Conservation (phyloP, 2,888 invertebrate genomes). For the Dryobota labecula region DNA sequence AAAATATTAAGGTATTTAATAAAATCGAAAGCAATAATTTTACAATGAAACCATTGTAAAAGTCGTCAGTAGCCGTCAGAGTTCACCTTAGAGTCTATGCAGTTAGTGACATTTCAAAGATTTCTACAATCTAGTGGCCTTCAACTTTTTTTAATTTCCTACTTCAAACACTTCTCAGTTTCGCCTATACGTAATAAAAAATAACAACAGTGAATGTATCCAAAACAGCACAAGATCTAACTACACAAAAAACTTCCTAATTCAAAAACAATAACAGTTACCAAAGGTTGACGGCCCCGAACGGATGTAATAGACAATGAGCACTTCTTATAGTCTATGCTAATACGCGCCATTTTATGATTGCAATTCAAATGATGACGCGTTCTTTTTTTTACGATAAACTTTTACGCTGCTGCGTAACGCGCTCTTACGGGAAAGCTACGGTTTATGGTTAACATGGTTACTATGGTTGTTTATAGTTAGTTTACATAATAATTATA, state of each 20-base stretch:
- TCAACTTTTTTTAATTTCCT: too few relatives aligned
- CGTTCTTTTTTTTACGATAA: constrained; percentile 65
- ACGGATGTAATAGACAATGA: constrained; percentile 71
- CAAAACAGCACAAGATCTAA: neutral
- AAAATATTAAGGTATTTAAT: neutral
- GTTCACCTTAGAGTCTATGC: too few relatives aligned
- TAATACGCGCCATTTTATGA: constrained; percentile 73
- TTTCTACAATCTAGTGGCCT: neutral
- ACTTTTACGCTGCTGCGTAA: constrained; percentile 64
- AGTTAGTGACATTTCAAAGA: neutral
- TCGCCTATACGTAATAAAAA: neutral
- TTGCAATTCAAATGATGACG: constrained; percentile 72
- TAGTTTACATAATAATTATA: neutral
- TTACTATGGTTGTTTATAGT: constrained; percentile 10
- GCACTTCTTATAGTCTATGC: constrained; percentile 74
- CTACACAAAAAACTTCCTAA: constrained; percentile 36
- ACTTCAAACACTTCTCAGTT: neutral
- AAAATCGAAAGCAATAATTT: neutral
- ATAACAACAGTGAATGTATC: neutral
- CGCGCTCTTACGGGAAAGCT: constrained; percentile 56
- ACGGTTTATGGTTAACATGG: constrained; percentile 38
- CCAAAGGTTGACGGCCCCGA: constrained; percentile 72
- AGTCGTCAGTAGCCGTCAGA: neutral
- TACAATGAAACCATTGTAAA: neutral
- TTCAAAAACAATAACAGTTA: constrained; percentile 59